Evolutionary conservation across 2,113 vertebrate genomes (phyloP).

Genomic region (Chaetodon auriga): DNA sequence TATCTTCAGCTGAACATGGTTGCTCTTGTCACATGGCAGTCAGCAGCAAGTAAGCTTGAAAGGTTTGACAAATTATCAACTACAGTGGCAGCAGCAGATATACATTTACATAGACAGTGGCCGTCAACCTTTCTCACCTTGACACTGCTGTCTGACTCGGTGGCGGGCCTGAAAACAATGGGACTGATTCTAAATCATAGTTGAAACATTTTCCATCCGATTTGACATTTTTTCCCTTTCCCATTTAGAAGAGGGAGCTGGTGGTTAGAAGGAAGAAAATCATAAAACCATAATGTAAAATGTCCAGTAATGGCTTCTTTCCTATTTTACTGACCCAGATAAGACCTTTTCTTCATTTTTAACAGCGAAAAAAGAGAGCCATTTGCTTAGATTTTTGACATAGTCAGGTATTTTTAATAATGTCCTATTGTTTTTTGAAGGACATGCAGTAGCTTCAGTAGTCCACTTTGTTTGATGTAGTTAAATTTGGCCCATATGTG

Average conservation of each 20-base stretch:
- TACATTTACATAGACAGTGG: neutral
- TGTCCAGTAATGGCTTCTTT: neutral
- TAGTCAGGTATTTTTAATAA: neutral
- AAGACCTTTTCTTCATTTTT: neutral
- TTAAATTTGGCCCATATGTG: slow-evolving; percentile 13
- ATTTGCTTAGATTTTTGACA: neutral
- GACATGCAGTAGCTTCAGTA: neutral
- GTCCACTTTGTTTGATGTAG: neutral
- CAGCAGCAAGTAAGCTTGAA: neutral
- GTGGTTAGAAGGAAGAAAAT: neutral
- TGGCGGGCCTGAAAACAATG: neutral
- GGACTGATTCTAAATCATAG: neutral
- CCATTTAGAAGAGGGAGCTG: neutral
- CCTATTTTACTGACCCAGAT: neutral
- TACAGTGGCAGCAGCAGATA: neutral
- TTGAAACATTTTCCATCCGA: neutral
- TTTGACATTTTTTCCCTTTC: too few species aligned
- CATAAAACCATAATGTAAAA: neutral
- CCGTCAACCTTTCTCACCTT: too few species aligned
- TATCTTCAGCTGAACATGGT: too few species aligned
- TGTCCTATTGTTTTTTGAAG: neutral
- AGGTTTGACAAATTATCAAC: neutral
- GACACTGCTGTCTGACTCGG: neutral
- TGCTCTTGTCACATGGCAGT: neutral
- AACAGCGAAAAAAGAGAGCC: too few species aligned